Evolutionary conservation across 2,113 vertebrate genomes (phyloP), one percentile per base, ranked within the genome.

Genomic region (Sakesphorus luctuosus): DNA sequence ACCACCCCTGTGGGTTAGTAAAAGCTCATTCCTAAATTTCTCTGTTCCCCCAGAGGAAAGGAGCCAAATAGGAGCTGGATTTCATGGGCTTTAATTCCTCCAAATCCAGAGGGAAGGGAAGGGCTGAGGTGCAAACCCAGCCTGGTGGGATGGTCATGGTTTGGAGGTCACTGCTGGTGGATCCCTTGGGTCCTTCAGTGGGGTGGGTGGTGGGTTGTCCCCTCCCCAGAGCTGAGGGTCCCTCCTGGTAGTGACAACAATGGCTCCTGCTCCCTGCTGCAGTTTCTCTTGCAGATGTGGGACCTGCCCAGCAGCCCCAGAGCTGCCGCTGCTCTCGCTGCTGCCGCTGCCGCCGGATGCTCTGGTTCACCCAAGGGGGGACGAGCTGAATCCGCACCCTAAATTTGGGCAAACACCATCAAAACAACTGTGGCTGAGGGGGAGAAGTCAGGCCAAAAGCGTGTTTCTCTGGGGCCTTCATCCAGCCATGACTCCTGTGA

Each of bases 111-210:
- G 3, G 14, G 79, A 50, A 79, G 40, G 35, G 47, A 17, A 65
- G 14, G 16, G 25, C 5, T 4, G 53, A 46, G 28, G 6, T 14
- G 23, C 1, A 18, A 86, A 8, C 40, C 19, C 49, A 4, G 47
- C 43, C 43, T 9, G 0, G 2, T 2, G 11, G 66, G 46, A 4
- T 6, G 26, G 49, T 2, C 0, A 0, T 0, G 33, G 3, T 36
- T 35, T 7, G 18, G 33, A 18, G 17, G 9, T 49, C 0, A 0
- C 71, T 24, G 81, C 23, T 3, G 9, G 38, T n/a, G 28, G 17
- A 40, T 33, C 65, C 50, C 15, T 26, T 1, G 26, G 55, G 36
- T 47, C 17, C 65, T 4, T 5, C 43, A 25, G 28, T 0, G 0
- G 61, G 66, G 8, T 1, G 9, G 40, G 7, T 18, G 13, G 0